These are phyloP conservation scores for Hirudo medicinalis DNA, from an alignment of 1,140 invertebrate genomes.

Conservation along the genomic window DNA sequence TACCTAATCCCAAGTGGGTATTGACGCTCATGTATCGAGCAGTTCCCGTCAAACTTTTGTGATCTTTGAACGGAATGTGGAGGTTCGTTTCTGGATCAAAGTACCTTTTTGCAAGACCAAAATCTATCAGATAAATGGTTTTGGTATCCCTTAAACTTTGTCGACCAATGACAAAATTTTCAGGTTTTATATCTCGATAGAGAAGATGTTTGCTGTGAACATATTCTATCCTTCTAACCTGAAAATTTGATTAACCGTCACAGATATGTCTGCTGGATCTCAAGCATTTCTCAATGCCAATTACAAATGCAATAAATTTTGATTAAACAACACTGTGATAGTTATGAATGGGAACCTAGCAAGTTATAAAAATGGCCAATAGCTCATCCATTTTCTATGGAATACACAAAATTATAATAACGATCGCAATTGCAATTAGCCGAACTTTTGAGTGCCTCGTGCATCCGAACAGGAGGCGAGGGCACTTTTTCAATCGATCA, in stretches of 20 bases:
- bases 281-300: too few relatives aligned
- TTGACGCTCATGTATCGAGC: slow-evolving; percentile 99
- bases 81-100: slow-evolving; percentile 95
- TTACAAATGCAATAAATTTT: too few relatives aligned
- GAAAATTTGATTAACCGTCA: slow-evolving; percentile 24
- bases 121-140: slow-evolving; percentile 95
- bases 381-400: too few relatives aligned
- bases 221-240: slow-evolving; percentile 77
- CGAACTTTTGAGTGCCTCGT: too few relatives aligned
- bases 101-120: slow-evolving; percentile 99
- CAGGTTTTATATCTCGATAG: slow-evolving; percentile 97
- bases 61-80: slow-evolving; percentile 99
- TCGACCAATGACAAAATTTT: slow-evolving; percentile 98
- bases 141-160: slow-evolving; percentile 93
- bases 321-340: too few relatives aligned
- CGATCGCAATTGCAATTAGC: too few relatives aligned
- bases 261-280: too few relatives aligned
- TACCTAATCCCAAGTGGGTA: slow-evolving; percentile 95
- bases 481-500: too few relatives aligned
- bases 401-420: too few relatives aligned
- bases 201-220: slow-evolving; percentile 97
- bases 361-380: too few relatives aligned
- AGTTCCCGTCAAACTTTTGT: slow-evolving; percentile 88
- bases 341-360: too few relatives aligned
- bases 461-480: too few relatives aligned